Percentiles rank a stretch among this genome's conserved stretches.
phyloP scores from a whole-genome alignment of 2,797 vertebrate species.

The Eurystomus glaucurus region DNA sequence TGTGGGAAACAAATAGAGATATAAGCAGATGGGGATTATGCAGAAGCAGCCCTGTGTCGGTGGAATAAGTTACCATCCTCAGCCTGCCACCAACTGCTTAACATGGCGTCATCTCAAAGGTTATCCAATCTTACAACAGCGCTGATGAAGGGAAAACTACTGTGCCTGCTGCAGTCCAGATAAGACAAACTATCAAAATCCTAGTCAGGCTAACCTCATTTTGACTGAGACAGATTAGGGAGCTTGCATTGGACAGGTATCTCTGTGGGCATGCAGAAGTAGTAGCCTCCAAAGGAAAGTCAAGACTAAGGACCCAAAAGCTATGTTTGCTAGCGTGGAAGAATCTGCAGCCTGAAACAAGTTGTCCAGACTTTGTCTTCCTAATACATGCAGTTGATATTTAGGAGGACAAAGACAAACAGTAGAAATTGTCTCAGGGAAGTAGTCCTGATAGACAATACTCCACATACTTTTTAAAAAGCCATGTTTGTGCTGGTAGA shows the following conservation, averaged over 20 bases:
- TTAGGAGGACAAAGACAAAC: fast-evolving
- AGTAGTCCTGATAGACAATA: background rate
- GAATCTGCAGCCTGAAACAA: background rate
- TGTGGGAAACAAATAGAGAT: slow-evolving; percentile 55
- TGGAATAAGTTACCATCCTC: slow-evolving; percentile 60
- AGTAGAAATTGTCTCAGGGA: background rate
- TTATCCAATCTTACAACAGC: slow-evolving; percentile 14
- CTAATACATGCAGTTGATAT: background rate
- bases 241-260: background rate
- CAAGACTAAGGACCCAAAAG: background rate
- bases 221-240: background rate
- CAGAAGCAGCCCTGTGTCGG: slow-evolving; percentile 45
- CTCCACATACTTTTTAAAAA: background rate
- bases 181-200: slow-evolving; percentile 2
- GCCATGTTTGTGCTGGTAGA: background rate
- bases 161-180: background rate
- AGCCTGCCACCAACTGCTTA: slow-evolving; percentile 52
- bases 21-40: slow-evolving; percentile 68
- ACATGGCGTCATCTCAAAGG: slow-evolving; percentile 35
- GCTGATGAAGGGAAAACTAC: slow-evolving; percentile 14
- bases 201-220: background rate
- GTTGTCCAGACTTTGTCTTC: background rate
- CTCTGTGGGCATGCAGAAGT: background rate
- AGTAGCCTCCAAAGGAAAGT: background rate
- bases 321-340: background rate